These are phyloP conservation scores for Hippopotamyrus pictus DNA, from an alignment of 2,797 vertebrate species.

Conservation along the genomic window DNA sequence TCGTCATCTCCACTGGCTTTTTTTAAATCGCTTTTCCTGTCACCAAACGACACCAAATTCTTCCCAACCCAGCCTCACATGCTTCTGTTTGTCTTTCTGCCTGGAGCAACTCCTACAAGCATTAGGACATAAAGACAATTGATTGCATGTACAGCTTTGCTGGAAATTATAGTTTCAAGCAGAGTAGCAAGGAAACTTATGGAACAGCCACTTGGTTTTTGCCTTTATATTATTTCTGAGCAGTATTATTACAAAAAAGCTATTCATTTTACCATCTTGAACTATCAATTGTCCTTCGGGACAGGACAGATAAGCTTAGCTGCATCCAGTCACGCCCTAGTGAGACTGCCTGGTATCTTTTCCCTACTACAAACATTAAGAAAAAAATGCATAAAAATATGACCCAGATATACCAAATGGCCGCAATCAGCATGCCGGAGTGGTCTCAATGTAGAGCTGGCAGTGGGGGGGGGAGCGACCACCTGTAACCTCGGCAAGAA, in stretches of 20 bases:
- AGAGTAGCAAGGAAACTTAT: neutral
- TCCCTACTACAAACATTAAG: neutral
- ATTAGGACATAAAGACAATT: neutral
- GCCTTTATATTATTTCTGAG: neutral
- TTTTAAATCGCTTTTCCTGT: neutral
- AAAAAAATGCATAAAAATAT: neutral
- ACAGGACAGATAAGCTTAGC: neutral
- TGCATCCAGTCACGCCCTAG: neutral
- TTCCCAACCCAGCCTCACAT: neutral
- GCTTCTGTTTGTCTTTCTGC: neutral
- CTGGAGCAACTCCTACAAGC: neutral
- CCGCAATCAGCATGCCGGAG: neutral
- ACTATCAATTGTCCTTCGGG: neutral
- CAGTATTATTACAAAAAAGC: neutral
- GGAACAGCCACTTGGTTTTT: neutral
- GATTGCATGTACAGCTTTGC: neutral
- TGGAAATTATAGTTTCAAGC: neutral
- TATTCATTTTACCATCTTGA: neutral
- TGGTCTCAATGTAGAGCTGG: neutral
- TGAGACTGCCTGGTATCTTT: neutral
- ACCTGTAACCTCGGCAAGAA: neutral
- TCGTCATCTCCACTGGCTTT: neutral
- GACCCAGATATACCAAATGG: neutral
- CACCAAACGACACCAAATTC: neutral
- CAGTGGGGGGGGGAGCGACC: neutral